Base-by-base conservation (phyloP, 1,140 invertebrate species). In the fruit fly (Drosophila melanogaster) region DNA sequence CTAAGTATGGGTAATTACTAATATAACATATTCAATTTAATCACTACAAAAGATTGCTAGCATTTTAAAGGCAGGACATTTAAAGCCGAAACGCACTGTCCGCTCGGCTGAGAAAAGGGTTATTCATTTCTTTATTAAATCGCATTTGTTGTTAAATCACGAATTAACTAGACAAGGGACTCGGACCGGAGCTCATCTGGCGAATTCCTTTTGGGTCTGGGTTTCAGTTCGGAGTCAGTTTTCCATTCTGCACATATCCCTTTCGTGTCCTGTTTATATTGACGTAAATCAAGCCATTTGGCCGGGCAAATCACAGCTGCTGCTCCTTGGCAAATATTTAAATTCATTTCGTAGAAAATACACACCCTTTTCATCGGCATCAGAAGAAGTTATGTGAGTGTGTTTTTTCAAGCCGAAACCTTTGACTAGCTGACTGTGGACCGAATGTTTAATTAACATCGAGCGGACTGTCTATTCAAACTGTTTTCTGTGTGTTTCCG, bases 71-170 rank as follows among this genome's bases (percentile, higher is more conserved):
- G 1, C 30, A 10, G 30, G 7, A 1, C 30, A 2, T 30, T 30
- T 10, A 30, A 7, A 7, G 1, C 7, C 1, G 49, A 17, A 46
- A 56, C 41, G 43, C 35, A 70, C 66, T 70, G 64, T 70, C 30
- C 7, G 6, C n/a, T n/a, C 12, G 14, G 26, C 12, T 12, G 15
- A 60, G 69, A 79, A 79, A 66, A 77, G 38, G 75, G 72, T 56
- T 87, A 73, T 79, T 62, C 85, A 81, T 87, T 79, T 72, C 65
- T 81, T 75, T 86, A 86, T 86, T 86, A 81, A 81, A 78, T 78
- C 77, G 77, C 76, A 81, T 87, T 80, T 87, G 84, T 70, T 87
- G 79, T 79, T 76, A 87, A 79, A 81, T 86, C 84, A 78, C 50
- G 60, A 69, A 61, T 73, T 49, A 83, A 59, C 65, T 57, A 75